Conservation (phyloP, 2,113 vertebrate genomes). For the Sciurus niger region DNA sequence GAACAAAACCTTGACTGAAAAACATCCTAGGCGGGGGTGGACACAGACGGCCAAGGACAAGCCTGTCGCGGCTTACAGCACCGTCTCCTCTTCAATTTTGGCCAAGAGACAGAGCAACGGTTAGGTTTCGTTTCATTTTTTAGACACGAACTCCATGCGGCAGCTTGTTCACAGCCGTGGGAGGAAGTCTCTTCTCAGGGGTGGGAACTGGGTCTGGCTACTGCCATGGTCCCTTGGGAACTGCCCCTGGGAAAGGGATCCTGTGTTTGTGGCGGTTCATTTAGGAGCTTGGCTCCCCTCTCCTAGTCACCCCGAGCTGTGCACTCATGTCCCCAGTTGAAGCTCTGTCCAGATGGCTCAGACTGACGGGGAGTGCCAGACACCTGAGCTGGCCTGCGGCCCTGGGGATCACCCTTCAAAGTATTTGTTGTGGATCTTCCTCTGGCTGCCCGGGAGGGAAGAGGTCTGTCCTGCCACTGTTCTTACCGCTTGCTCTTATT, state of each 20-base stretch:
- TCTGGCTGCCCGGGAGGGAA: not conserved
- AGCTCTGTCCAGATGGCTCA: not conserved
- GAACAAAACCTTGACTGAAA: not conserved
- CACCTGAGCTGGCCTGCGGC: not conserved
- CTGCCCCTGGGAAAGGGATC: not conserved
- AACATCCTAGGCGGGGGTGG: not conserved
- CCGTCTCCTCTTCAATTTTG: not conserved
- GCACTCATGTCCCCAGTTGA: not conserved
- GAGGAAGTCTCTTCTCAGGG: constrained; percentile 41
- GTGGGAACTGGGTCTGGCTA: not conserved
- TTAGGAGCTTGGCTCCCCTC: not conserved
- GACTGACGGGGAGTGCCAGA: not conserved
- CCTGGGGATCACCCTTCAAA: not conserved
- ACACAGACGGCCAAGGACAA: not conserved
- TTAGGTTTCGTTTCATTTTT: constrained; percentile 49
- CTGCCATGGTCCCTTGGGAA: constrained; percentile 13
- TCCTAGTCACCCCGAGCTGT: not conserved
- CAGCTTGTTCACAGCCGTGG: not conserved
- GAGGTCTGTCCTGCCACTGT: not conserved
- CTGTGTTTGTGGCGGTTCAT: not conserved
- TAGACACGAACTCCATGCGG: not conserved
- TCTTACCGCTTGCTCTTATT: not conserved
- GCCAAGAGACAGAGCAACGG: not conserved
- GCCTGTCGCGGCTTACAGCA: not conserved
- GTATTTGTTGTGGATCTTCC: not conserved